Evolutionary conservation across 1,140 invertebrate genomes (phyloP).

Genomic region (Neotoxoptera formosana): DNA sequence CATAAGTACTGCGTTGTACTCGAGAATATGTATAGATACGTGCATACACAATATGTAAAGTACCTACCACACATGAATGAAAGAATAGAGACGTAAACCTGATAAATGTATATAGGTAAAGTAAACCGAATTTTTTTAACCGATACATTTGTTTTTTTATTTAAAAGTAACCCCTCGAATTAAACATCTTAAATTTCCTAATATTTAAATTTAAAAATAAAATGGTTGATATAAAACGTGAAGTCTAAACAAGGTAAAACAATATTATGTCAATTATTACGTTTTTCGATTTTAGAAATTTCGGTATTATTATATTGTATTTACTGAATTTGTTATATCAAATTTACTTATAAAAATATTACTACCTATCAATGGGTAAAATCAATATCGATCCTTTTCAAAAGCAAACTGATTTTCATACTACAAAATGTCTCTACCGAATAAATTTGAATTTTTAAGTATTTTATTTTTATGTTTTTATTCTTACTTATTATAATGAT

Average conservation of each 20-base stretch:
- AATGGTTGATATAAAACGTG: neutral
- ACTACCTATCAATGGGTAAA: too few relatives aligned
- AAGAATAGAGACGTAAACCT: neutral
- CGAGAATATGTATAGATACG: neutral
- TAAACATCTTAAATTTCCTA: neutral
- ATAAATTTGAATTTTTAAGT: too few relatives aligned
- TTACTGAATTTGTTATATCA: too few relatives aligned
- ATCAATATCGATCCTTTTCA: too few relatives aligned
- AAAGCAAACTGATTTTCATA: too few relatives aligned
- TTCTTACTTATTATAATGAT: too few relatives aligned
- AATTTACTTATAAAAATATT: neutral
- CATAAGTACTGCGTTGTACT: neutral
- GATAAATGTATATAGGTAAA: neutral
- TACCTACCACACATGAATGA: neutral
- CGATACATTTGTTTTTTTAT: neutral
- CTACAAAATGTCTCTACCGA: too few relatives aligned
- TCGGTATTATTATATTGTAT: too few relatives aligned
- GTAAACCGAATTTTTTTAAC: neutral
- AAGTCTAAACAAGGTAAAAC: too few relatives aligned
- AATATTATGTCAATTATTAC: too few relatives aligned
- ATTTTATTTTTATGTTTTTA: too few relatives aligned
- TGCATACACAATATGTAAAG: neutral
- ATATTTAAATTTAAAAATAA: neutral
- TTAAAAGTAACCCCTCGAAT: neutral
- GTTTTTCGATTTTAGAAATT: too few relatives aligned